phyloP scores from a whole-genome alignment of 2,113 vertebrate species.

The Clupea harengus region DNA sequence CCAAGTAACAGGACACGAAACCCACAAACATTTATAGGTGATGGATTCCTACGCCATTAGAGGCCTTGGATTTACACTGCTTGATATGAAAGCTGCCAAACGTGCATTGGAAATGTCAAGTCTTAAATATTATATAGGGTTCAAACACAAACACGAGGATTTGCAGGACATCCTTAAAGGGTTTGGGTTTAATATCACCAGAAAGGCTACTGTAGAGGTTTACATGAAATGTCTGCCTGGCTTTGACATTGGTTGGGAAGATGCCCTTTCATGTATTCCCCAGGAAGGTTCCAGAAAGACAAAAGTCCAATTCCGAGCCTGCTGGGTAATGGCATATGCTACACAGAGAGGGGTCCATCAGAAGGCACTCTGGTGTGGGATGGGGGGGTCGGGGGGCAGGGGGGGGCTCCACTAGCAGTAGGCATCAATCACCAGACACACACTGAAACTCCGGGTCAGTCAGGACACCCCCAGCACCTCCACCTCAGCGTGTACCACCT shows the following conservation, averaged over 20 bases:
- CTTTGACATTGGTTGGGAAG: conserved; percentile 4
- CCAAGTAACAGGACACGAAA: conserved; percentile 14
- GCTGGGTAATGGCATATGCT: conserved; percentile 5
- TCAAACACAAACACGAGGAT: background rate
- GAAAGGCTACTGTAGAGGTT: background rate
- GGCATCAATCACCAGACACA: conserved; percentile 25
- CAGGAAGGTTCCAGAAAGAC: conserved; percentile 9
- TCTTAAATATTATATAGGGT: conserved; percentile 11
- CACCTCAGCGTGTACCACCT: background rate
- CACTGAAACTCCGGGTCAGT: conserved; percentile 5
- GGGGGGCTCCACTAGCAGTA: background rate
- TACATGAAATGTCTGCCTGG: background rate
- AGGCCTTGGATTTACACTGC: background rate
- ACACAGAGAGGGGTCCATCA: conserved; percentile 6
- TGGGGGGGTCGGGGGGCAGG: background rate
- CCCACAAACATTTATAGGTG: conserved; percentile 10
- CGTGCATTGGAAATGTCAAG: conserved; percentile 1
- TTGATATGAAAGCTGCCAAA: background rate
- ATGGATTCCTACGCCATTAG: conserved; percentile 17
- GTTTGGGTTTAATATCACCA: background rate
- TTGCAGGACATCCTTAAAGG: conserved; percentile 13
- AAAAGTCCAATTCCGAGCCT: conserved; percentile 15
- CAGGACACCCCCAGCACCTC: conserved; percentile 20
- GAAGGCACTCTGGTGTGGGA: background rate
- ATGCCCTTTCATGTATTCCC: conserved; percentile 9